Evolutionary conservation across 1,140 invertebrate genomes (phyloP), one percentile per base, ranked within the genome.

Genomic region (Hycleus phaleratus): DNA sequence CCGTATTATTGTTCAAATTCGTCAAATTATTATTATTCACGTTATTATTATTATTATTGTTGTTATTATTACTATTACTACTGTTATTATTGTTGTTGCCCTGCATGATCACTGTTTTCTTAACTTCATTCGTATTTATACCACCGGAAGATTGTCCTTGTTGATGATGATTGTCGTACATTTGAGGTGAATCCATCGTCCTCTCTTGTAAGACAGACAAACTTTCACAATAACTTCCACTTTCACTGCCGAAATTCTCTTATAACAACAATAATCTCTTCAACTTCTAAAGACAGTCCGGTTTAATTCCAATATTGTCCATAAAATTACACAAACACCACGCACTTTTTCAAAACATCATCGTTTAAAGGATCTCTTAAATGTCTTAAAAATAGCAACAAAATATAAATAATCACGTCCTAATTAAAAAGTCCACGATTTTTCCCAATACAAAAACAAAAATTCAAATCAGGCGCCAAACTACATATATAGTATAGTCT

Each of bases 141-240:
- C 45, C 62, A 18, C 55, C 64, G 58, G 64, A 68, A 60, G 58
- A 63, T 63, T 72, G 71, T 73, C 71, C 65, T 75, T 76, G 73
- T 67, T 71, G 75, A 67, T 67, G 73, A 65, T 67, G 73, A 65
- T 73, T 78, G 68, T 85, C 83, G 77, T 85, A 85, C 83, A 85
- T 85, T 75, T 85, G 83, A 46, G 83, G 82, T 70, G 83, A 84
- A 76, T 85, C 83, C 83, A 85, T 85, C 48, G 42, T 53, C n/a
- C 45, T 42, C 50, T 25, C 43, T 32, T 32, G 32, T 32, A 32
- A 32, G 32, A 32, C 32, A 32, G 32, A 32, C 32, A 4, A 58
- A 69, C 69, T 69, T 71, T 69, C 69, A 69, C 69, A 63, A 46
- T 49, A 32, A 32, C 32, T 52, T 58, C 61, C 59, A 69, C 67